Base-by-base conservation (phyloP, 2,113 vertebrate genomes). In the Strix aluco region DNA sequence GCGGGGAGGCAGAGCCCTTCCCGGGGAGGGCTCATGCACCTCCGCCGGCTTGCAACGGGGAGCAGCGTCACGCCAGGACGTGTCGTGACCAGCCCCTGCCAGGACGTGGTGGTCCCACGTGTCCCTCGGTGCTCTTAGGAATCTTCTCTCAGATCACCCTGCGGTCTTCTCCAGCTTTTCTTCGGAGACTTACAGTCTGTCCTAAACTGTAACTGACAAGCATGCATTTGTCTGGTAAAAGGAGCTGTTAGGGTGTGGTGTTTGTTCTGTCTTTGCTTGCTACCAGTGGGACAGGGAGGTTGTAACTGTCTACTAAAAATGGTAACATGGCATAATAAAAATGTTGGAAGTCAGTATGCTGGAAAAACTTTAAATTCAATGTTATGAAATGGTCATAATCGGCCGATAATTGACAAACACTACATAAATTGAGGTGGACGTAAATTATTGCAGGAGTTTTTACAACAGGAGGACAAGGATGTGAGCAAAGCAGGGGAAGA, bases 171-270 rank as follows among this genome's bases (percentile, higher is more conserved):
- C 34, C 18, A 36, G 20, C 19, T 94, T 63, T 81, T 36, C n/a
- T 36, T 15, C 2, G 46, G 34, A 49, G 25, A 21, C 10, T 20
- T 8, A 2, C 23, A 2, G 1, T 21, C 67, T 32, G 27, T 61
- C 59, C 34, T 23, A 40, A 55, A 13, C 4, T 25, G 17, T 3
- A 11, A 11, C 36, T 11, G 20, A 30, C 47, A 27, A 30, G 10
- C 54, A 1, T 0, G 6, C 23, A 0, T 52, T 52, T 36, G 19
- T 13, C 44, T n/a, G 22, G 15, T 34, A 3, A 5, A 44, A 40
- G 40, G 44, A 83, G 27, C 2, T 92, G 86, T 47, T 12, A n/a
- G 21, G 15, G 21, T 34, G 5, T 32, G 67, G 7, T 23, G 25
- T 66, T 70, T 30, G 20, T 65, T 57, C 40, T 22, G 18, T 21